Evolutionary conservation across 2,888 invertebrate species (phyloP).

Genomic region (Cheilosia urbana): DNA sequence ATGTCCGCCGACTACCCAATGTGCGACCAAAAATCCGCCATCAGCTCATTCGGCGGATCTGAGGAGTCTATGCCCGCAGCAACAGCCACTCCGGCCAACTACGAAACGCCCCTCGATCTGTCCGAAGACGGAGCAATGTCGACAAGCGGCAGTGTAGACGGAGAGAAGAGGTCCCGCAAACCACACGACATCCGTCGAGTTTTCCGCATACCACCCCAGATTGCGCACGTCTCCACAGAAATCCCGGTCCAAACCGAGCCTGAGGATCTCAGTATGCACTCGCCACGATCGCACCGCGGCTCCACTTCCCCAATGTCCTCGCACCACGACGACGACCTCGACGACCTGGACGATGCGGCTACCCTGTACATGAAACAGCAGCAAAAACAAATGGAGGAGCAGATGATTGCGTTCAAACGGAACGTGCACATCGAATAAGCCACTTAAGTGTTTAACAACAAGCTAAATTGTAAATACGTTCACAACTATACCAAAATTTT

Average conservation of each 20-base stretch:
- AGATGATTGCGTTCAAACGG: conserved; percentile 67
- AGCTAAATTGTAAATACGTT: conserved; percentile 54
- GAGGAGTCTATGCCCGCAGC: conserved; percentile 79
- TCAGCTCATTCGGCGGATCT: conserved; percentile 82
- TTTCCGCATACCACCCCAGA: conserved; percentile 84
- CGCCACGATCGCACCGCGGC: conserved; percentile 81
- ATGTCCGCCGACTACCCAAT: conserved; percentile 81
- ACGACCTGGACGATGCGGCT: conserved; percentile 85
- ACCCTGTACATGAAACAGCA: conserved; percentile 84
- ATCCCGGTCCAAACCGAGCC: conserved; percentile 95
- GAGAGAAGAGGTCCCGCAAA: conserved; percentile 83
- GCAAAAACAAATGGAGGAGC: conserved; percentile 76
- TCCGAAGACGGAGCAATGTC: conserved; percentile 84
- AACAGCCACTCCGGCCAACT: conserved; percentile 34
- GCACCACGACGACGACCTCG: conserved; percentile 85
- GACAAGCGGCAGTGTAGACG: conserved; percentile 78
- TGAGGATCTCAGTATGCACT: conserved; percentile 92
- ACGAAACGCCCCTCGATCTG: conserved; percentile 84
- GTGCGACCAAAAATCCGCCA: conserved; percentile 81
- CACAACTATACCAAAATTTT: conserved; percentile 58
- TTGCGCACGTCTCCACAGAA: conserved; percentile 80
- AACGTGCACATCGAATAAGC: conserved; percentile 75
- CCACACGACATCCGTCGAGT: conserved; percentile 85
- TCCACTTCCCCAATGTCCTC: conserved; percentile 68
- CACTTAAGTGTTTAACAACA: neutral